phyloP scores from a whole-genome alignment of 2,113 vertebrate species.

The Paradoxurus hermaphroditus region DNA sequence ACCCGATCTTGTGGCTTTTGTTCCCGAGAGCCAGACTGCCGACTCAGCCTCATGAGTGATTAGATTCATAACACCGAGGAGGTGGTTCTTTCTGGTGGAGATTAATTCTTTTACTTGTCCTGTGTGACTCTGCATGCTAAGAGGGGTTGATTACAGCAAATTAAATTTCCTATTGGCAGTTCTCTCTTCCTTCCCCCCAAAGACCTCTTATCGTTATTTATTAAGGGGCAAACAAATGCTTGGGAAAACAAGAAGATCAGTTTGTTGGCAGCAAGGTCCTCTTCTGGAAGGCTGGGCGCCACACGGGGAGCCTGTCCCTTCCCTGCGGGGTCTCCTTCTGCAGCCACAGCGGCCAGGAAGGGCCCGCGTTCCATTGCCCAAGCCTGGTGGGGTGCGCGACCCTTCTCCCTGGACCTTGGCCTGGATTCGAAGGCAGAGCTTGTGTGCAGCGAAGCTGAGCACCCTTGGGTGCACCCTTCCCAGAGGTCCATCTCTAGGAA shows the following conservation, averaged over 20 bases:
- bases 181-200: neutral
- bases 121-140: slow-evolving; percentile 64
- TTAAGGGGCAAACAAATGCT: slow-evolving; percentile 25
- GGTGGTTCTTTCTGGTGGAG: slow-evolving; percentile 55
- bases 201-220: slow-evolving; percentile 45
- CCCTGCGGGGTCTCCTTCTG: neutral
- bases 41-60: slow-evolving; percentile 52
- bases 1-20: slow-evolving; percentile 15
- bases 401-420: neutral
- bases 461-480: accelerated
- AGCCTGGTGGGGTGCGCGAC: neutral
- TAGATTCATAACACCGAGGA: slow-evolving; percentile 38
- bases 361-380: accelerated
- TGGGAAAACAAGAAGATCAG: neutral
- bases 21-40: slow-evolving; percentile 42
- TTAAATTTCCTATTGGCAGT: slow-evolving; percentile 56
- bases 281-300: neutral
- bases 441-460: neutral
- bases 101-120: slow-evolving; percentile 38
- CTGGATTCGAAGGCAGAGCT: neutral
- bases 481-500: neutral
- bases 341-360: accelerated
- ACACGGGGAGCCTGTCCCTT: neutral
- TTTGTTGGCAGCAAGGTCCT: neutral
- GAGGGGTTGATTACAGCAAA: slow-evolving; percentile 59